Conservation (phyloP, 2,888 invertebrate genomes). For the Erannis defoliaria region DNA sequence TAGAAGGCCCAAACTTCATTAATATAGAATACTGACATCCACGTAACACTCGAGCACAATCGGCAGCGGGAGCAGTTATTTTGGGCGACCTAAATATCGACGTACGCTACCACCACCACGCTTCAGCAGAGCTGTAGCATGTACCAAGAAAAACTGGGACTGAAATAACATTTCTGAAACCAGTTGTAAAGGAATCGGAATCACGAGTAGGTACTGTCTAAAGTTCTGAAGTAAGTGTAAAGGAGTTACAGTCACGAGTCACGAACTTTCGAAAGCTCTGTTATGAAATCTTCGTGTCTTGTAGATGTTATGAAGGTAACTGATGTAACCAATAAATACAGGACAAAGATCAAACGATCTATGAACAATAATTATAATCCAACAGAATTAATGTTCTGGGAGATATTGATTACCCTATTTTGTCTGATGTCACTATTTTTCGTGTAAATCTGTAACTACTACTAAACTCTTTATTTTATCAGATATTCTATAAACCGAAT, state of each 20-base stretch:
- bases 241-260: too few relatives aligned
- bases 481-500: too few relatives aligned
- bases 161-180: conserved; percentile 22
- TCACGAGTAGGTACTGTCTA: conserved; percentile 5
- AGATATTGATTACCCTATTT: too few relatives aligned
- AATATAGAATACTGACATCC: conserved; percentile 25
- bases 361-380: too few relatives aligned
- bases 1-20: neutral
- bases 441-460: too few relatives aligned
- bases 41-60: conserved; percentile 53
- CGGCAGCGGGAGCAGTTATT: conserved; percentile 75
- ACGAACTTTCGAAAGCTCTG: too few relatives aligned
- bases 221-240: neutral
- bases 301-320: neutral
- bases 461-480: too few relatives aligned
- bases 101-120: conserved; percentile 59
- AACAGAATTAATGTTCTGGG: too few relatives aligned
- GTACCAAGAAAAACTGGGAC: conserved; percentile 31
- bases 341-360: neutral
- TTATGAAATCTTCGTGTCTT: conserved; percentile 1
- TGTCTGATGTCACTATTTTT: too few relatives aligned
- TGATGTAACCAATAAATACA: conserved; percentile 9
- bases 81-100: conserved; percentile 83
- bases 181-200: conserved; percentile 4
- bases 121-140: conserved; percentile 55